Evolutionary conservation across 1,140 invertebrate genomes (phyloP), one percentile per base, ranked within the genome.

Genomic region (Whitmania pigra): DNA sequence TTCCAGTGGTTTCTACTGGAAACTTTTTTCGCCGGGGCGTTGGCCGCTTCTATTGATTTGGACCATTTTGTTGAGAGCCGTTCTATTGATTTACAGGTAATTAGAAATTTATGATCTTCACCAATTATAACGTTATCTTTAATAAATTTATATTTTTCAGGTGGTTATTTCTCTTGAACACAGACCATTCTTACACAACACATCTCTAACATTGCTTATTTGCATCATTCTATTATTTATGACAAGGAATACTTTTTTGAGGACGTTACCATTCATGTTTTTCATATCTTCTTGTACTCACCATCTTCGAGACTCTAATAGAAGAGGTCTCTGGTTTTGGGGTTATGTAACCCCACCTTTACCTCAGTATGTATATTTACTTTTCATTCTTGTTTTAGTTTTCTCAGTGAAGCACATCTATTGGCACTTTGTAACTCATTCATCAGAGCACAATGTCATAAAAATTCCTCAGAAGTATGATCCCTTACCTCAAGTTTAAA

Each of bases 131-230:
- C 6, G 5, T 63, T 63, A 25, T 25, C 11, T n/a, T 63, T 63
- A 63, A 25, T 25, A 63, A 25, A 63, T 63, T 63, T 63, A 17
- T 63, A 18, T 63, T 63, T 63, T 63, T 63, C 29, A 63, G 29
- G 29, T 63, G 29, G 20, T 31, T 20, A 4, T 63, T 15, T 63
- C 57, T 25, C 57, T 63, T 31, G 29, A 31, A 25, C 22, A 13
- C 11, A 2, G 57, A 15, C 57, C 57, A 31, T 31, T 31, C 22
- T 63, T 63, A n/a, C 57, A 63, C 57, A 63, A 63, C 57, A 63
- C 57, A 63, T 63, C 57, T 7, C 22, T 63, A 22, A 63, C 18
- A 0, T 22, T 63, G 7, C 20, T 63, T 15, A 63, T 31, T 63
- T 63, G 22, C 11, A n/a, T 15, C 9, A 31, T 63, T 31, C 20